Evolutionary conservation across 2,113 vertebrate genomes (phyloP).

Genomic region (Lophochroa leadbeateri): DNA sequence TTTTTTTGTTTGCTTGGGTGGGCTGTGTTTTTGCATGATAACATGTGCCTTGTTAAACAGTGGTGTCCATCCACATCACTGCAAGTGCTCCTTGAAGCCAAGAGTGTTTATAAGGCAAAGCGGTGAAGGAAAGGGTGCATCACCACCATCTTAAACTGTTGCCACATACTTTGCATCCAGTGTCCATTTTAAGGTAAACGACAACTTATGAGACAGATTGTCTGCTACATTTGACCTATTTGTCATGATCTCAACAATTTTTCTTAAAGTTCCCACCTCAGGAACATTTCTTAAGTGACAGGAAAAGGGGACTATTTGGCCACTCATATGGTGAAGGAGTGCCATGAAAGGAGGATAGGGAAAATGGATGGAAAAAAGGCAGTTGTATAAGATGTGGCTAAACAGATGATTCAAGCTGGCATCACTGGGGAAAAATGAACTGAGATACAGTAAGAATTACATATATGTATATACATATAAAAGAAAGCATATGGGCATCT

Average conservation of each 20-base stretch:
- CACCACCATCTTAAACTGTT: neutral
- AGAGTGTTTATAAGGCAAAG: neutral
- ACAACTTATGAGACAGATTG: neutral
- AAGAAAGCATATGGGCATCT: neutral
- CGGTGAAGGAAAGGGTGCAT: neutral
- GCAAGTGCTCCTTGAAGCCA: neutral
- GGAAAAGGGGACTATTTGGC: neutral
- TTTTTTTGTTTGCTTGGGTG: neutral
- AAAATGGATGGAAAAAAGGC: neutral
- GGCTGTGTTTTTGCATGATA: fast-evolving
- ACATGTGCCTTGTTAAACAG: neutral
- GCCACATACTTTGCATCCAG: neutral
- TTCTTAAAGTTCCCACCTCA: neutral
- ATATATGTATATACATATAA: neutral
- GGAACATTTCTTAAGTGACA: neutral
- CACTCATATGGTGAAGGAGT: neutral
- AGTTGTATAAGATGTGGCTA: neutral
- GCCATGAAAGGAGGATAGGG: neutral
- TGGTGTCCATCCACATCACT: neutral
- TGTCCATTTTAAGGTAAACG: neutral
- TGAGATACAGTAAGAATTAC: neutral
- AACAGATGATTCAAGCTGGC: neutral
- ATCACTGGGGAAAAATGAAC: neutral
- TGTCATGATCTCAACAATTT: neutral
- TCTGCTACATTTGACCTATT: neutral